phyloP scores from a whole-genome alignment of 2,797 vertebrate genomes.

The Dromococcyx pavoninus region DNA sequence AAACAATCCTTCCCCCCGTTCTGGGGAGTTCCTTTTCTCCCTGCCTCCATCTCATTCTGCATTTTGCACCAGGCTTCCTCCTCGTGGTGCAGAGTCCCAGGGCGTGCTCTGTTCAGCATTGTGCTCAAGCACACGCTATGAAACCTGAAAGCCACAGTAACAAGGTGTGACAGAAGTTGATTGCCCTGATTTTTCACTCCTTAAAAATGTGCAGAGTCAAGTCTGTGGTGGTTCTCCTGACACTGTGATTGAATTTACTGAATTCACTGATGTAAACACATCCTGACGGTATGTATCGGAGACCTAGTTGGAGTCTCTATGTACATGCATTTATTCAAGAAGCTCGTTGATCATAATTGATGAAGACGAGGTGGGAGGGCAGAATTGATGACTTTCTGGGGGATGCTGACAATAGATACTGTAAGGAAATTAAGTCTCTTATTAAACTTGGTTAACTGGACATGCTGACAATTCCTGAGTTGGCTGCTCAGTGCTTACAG shows the following conservation, averaged over 20 bases:
- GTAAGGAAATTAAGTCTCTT: conserved; percentile 20
- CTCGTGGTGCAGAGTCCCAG: not conserved
- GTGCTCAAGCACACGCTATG: not conserved
- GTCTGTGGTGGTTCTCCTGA: conserved; percentile 32
- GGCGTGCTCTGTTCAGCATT: not conserved
- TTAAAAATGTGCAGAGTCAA: conserved; percentile 63
- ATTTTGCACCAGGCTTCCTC: not conserved
- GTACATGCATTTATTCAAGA: conserved; percentile 38
- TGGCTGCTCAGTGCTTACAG: not conserved
- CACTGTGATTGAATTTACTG: conserved; percentile 39
- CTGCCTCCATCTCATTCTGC: not conserved
- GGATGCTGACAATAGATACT: not conserved
- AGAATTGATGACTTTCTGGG: conserved; percentile 44
- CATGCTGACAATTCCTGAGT: not conserved
- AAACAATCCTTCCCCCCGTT: not conserved
- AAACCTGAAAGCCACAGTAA: conserved; percentile 45
- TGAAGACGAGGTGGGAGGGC: conserved; percentile 52
- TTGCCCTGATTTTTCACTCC: conserved; percentile 59
- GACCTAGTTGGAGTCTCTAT: not conserved
- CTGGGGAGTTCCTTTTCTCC: not conserved
- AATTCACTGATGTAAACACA: conserved; percentile 25
- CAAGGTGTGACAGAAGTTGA: conserved; percentile 61
- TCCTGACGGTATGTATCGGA: not conserved
- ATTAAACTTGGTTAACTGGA: conserved; percentile 41
- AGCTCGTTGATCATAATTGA: conserved; percentile 26